Evolutionary conservation across 2,888 invertebrate genomes (phyloP).

Genomic region (Eucera pruinosa): DNA sequence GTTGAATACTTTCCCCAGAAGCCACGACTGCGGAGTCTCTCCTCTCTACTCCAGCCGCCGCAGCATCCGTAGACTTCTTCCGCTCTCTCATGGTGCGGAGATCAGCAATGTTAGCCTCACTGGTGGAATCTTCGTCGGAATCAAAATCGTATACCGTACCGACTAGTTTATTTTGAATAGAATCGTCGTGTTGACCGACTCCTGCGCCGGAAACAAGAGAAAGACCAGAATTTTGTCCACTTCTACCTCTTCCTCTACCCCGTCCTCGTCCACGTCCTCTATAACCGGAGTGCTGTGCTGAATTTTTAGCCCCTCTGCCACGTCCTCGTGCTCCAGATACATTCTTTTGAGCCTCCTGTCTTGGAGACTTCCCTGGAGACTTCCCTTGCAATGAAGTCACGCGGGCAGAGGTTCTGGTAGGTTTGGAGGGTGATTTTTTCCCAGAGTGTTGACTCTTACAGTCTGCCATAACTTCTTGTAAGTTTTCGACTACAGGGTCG

Average conservation of each 20-base stretch:
- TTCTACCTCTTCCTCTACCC: constrained; percentile 80
- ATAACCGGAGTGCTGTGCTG: constrained; percentile 75
- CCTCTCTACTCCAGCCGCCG: constrained; percentile 48
- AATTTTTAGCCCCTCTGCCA: constrained; percentile 83
- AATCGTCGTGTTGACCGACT: constrained; percentile 86
- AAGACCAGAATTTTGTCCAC: constrained; percentile 60
- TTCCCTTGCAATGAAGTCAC: constrained; percentile 87
- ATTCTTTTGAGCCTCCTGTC: constrained; percentile 74
- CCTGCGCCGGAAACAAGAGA: constrained; percentile 65
- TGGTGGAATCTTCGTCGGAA: constrained; percentile 92
- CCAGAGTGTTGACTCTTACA: constrained; percentile 75
- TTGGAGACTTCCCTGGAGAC: constrained; percentile 88
- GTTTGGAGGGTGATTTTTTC: constrained; percentile 87
- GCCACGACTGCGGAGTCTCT: constrained; percentile 63
- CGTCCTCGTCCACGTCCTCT: constrained; percentile 80
- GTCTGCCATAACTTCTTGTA: constrained; percentile 60
- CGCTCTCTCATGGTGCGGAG: constrained; percentile 92
- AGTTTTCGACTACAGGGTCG: constrained; percentile 49
- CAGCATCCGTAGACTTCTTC: constrained; percentile 85
- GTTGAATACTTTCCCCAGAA: constrained; percentile 68
- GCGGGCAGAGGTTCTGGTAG: constrained; percentile 87
- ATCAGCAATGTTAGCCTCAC: constrained; percentile 90
- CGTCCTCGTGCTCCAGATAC: constrained; percentile 83
- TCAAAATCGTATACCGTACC: constrained; percentile 95
- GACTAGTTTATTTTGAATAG: constrained; percentile 92